Evolutionary conservation across 2,888 invertebrate genomes (phyloP), one percentile per base, ranked within the genome.

Genomic region (Pristionchus maxplancki): DNA sequence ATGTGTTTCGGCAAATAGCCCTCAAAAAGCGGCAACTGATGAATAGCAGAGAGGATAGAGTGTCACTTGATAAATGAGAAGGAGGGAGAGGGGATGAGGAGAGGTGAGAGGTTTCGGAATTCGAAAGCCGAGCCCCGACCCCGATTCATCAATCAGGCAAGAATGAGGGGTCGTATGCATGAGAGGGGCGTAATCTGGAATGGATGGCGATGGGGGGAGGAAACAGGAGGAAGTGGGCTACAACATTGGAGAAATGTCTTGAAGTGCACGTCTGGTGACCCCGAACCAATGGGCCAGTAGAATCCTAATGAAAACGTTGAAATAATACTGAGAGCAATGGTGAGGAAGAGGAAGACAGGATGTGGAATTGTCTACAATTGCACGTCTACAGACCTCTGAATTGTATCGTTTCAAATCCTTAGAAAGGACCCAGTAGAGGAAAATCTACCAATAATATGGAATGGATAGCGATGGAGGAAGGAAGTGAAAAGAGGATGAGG

Each of bases 51-150:
- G 58, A 9, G 58, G 58, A 8, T 58, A 64, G 64, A 64, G 64
- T 64, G 64, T 31, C 64, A 9, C 5, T 13, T 31, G 64, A 64
- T 64, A 64, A 13, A 64, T 64, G 28, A 17, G 64, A n/a, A 64
- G 64, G 64, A 13, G 24, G 6, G 28, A 28, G 31, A 34, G 64
- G 9, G 64, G 64, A 64, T 0, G 64, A 64, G 64, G 64, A 31
- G 64, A 64, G 64, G 64, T 64, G 64, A 64, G 64, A 64, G 64
- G 64, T 64, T 64, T 64, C 64, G 64, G 64, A 64, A 64, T 64
- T 11, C n/a, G n/a, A n/a, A n/a, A n/a, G n/a, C 24, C 28, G 28
- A 62, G 62, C 34, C 31, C 64, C 9, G 31, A 31, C 28, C 13
- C 64, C 71, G 1, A 71, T 37, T 71, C 71, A 71, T 71, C 37